Evolutionary conservation across 2,888 invertebrate species (phyloP).

Genomic region (Brachyopa scutellaris): DNA sequence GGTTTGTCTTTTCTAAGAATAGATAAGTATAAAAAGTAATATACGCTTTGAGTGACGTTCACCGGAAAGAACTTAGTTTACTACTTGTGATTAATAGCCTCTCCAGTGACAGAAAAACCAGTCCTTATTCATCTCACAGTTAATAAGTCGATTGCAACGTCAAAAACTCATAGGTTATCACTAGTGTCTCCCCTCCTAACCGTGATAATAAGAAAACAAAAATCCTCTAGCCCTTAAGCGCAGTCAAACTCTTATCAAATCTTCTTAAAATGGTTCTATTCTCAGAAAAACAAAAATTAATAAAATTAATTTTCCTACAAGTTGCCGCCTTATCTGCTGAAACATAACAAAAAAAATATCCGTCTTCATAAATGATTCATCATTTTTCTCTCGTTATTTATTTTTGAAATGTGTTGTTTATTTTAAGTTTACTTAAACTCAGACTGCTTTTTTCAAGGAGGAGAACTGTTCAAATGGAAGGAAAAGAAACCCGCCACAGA

Average conservation of each 20-base stretch:
- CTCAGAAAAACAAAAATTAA: conserved; percentile 24
- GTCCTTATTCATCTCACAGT: too few relatives aligned
- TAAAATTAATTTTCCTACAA: conserved; percentile 47
- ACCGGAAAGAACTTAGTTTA: too few relatives aligned
- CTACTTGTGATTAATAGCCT: too few relatives aligned
- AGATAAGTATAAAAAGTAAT: too few relatives aligned
- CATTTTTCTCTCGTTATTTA: neutral
- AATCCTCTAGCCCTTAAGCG: too few relatives aligned
- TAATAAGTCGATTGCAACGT: neutral
- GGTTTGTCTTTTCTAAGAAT: too few relatives aligned
- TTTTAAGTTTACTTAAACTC: conserved; percentile 52
- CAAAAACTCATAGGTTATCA: conserved; percentile 33
- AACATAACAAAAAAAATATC: conserved; percentile 7
- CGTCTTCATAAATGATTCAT: conserved; percentile 1
- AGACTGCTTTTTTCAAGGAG: conserved; percentile 16
- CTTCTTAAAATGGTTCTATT: neutral
- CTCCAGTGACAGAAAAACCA: too few relatives aligned
- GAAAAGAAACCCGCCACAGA: conserved; percentile 7
- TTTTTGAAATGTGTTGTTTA: conserved; percentile 26
- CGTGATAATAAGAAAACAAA: conserved; percentile 30
- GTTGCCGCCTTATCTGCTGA: conserved; percentile 36
- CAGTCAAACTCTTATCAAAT: neutral
- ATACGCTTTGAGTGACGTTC: too few relatives aligned
- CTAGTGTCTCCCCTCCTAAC: neutral
- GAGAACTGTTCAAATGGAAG: neutral